Base-by-base conservation (phyloP, 2,888 invertebrate species). In the Acheta domesticus region DNA sequence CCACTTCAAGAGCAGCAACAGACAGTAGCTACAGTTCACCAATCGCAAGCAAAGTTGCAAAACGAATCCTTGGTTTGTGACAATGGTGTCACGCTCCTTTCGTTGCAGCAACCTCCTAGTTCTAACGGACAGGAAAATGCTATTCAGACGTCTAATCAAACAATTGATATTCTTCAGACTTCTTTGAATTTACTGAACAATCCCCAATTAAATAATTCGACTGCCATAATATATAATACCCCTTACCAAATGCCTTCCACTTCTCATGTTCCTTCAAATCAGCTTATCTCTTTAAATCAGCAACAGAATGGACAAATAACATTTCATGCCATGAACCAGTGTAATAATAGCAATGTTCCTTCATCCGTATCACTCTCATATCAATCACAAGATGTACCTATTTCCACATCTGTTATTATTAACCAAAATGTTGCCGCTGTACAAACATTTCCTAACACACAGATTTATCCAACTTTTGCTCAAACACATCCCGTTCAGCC, bases 151-250 rank as follows among this genome's bases (percentile, higher is more conserved):
- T 79, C 81, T 36, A 76, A 49, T 14, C 83, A 83, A 73, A 82
- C 82, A 12, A 82, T 83, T 20, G 82, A 83, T 62, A 81, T 83
- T 48, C 80, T 83, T 36, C 83, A 83, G 78, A 79, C 82, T n/a
- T 80, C 82, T 12, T 78, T 83, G 48, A 81, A 81, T 48, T 80
- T 83, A 36, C 79, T 83, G 21, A 83, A 83, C 76, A 79, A 81
- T 75, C 81, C 81, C 11, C 82, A 82, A 78, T 77, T 82, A 12
- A 82, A 79, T 76, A 81, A 80, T 75, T 77, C 82, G 49, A 12
- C 79, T 49, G n/a, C 77, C 21, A 81, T 82, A 76, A 80, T 82
- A 1, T 83, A 83, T 75, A 82, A 83, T 74, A 81, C 81, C n/a
- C 81, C 81, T 11, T 83, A 82, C 79, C 81, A 79, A 23, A 77